Evolutionary conservation across 2,888 invertebrate genomes (phyloP), one percentile per base, ranked within the genome.

Genomic region (Anthophora plumipes): DNA sequence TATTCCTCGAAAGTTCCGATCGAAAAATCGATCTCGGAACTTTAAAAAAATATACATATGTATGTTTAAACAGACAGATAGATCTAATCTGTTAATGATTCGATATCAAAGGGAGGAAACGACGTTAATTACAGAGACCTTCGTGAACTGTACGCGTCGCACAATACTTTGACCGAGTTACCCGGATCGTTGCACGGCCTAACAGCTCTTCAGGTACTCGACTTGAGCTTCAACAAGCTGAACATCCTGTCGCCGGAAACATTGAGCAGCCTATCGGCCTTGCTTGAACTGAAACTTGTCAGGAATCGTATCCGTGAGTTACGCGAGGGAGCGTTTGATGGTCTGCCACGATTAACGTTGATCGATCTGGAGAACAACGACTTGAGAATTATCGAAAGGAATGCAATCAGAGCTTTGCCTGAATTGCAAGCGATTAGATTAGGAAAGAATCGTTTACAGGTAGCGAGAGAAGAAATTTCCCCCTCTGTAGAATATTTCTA

Each of bases 301-400:
- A 95, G 96, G 85, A 98, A 98, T 93, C 96, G 96, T 87, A 95
- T 98, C 54, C 94, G 95, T 31, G 96, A 96, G 87, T 90, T 98
- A 41, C 95, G 95, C 66, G 95, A 96, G 82, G 96, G 96, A 20
- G 96, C 96, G 20, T 97, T 98, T 86, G 95, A 95, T 84, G 95
- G 96, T 87, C 93, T 98, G 55, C 95, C 95, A 31, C 95, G 96
- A 80, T 92, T 98, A 46, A 96, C 96, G 87, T 95, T 96, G 55
- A 95, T 98, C 52, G 96, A 97, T 93, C 94, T 98, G 85, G 97
- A 97, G 83, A 96, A 96, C 89, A 97, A 98, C 92, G 96, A 97
- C 90, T 94, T 98, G 46, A 95, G 96, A 90, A 94, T 95, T 25
- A 94, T 98, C 46, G 96, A 97, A 89, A 94, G 96, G 0, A 96